Evolutionary conservation across 2,113 vertebrate species (phyloP).

Genomic region (Lamprologus callipterus): DNA sequence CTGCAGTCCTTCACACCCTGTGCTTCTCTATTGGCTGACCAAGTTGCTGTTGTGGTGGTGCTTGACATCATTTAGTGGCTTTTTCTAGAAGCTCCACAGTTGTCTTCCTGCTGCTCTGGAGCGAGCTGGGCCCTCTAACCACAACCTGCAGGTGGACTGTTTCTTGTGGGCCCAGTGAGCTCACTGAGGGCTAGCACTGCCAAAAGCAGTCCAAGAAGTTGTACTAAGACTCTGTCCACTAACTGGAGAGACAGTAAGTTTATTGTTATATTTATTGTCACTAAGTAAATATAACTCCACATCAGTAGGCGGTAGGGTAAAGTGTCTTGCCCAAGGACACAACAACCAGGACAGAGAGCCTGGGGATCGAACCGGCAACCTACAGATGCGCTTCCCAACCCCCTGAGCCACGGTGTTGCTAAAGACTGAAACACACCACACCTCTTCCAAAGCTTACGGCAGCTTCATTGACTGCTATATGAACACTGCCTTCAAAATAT

Average conservation of each 20-base stretch:
- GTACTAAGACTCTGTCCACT: not conserved
- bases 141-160: not conserved
- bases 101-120: not conserved
- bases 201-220: not conserved
- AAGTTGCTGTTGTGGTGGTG: not conserved
- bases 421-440: not conserved
- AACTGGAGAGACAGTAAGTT: not conserved
- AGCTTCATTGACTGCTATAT: not conserved
- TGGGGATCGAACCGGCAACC: accelerated
- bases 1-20: not conserved
- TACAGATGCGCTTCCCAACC: not conserved
- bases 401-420: not conserved
- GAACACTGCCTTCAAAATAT: not conserved
- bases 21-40: not conserved
- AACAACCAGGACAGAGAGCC: not conserved
- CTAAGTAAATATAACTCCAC: not conserved
- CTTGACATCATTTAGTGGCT: not conserved
- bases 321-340: not conserved
- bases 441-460: not conserved
- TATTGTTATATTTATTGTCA: not conserved
- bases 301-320: not conserved
- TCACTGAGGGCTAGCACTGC: not conserved
- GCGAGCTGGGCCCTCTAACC: not conserved
- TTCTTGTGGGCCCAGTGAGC: not conserved
- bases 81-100: not conserved